phyloP scores from a whole-genome alignment of 2,888 invertebrate species.

The Hoplodrina ambigua region DNA sequence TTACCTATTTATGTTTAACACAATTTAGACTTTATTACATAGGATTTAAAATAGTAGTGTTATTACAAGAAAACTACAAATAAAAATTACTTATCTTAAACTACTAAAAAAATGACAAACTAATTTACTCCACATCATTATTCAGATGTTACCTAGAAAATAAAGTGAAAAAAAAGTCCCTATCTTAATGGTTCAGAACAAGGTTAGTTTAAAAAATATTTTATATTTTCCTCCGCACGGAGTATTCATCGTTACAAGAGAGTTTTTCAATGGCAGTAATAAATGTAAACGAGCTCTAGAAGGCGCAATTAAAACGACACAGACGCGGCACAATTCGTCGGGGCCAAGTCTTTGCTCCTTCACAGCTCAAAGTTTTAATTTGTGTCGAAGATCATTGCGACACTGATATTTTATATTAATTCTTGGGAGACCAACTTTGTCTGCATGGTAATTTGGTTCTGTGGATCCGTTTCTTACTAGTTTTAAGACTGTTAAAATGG shows the following conservation, averaged over 20 bases:
- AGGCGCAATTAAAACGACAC: conserved; percentile 78
- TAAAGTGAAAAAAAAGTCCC: conserved; percentile 21
- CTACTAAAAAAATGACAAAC: conserved; percentile 2
- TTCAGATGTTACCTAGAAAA: conserved; percentile 22
- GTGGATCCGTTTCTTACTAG: conserved; percentile 18
- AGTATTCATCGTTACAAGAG: conserved; percentile 69
- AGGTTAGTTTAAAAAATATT: conserved; percentile 44
- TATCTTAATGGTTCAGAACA: conserved; percentile 41
- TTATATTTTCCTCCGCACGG: conserved; percentile 41
- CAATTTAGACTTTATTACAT: neutral
- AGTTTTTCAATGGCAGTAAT: conserved; percentile 77
- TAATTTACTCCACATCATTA: conserved; percentile 18
- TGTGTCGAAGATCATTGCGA: conserved; percentile 74
- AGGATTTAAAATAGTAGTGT: neutral
- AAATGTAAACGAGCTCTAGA: conserved; percentile 79
- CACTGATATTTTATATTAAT: conserved; percentile 71
- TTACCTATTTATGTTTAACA: neutral
- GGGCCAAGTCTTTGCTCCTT: conserved; percentile 73
- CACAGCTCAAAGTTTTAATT: conserved; percentile 78
- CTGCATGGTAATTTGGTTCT: conserved; percentile 32
- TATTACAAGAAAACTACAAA: neutral
- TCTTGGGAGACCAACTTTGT: conserved; percentile 39
- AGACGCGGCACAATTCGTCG: conserved; percentile 72
- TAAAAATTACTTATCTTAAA: neutral
- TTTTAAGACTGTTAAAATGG: neutral